Evolutionary conservation across 2,888 invertebrate genomes (phyloP).

Genomic region (Hydriomena furcata): DNA sequence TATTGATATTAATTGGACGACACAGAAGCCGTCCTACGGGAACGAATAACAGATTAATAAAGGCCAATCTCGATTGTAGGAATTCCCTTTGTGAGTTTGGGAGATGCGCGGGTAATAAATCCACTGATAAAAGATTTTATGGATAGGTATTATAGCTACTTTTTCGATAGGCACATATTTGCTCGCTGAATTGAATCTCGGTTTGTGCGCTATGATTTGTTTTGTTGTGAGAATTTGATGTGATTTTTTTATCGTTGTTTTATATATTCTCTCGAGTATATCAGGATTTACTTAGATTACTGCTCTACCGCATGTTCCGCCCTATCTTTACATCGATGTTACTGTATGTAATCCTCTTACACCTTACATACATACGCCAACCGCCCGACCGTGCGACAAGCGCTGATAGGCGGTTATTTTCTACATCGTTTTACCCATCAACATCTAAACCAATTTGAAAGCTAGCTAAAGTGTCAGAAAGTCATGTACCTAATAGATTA

Average conservation of each 20-base stretch:
- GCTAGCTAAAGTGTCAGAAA: too few species aligned
- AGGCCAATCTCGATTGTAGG: slow-evolving; percentile 56
- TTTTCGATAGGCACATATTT: slow-evolving; percentile 22
- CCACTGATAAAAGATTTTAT: slow-evolving; percentile 34
- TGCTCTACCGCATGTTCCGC: too few species aligned
- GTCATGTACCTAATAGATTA: too few species aligned
- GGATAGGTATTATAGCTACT: slow-evolving; percentile 1
- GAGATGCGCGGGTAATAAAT: slow-evolving; percentile 58
- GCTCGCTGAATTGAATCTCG: slow-evolving; percentile 20
- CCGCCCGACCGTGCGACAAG: too few species aligned
- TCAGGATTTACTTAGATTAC: too few species aligned
- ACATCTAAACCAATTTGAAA: too few species aligned
- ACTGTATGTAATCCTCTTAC: too few species aligned
- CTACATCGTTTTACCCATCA: too few species aligned
- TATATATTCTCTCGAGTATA: too few species aligned
- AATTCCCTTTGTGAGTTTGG: slow-evolving; percentile 64
- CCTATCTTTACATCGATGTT: too few species aligned
- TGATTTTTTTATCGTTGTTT: background rate
- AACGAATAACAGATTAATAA: slow-evolving; percentile 67
- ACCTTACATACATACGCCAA: too few species aligned
- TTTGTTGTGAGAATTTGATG: slow-evolving; percentile 8
- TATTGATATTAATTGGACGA: slow-evolving; percentile 73
- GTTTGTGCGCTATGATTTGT: slow-evolving; percentile 19
- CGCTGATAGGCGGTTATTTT: too few species aligned
- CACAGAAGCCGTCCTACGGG: slow-evolving; percentile 52